phyloP scores from a whole-genome alignment of 2,113 vertebrate species.

The Syrmaticus mikado region DNA sequence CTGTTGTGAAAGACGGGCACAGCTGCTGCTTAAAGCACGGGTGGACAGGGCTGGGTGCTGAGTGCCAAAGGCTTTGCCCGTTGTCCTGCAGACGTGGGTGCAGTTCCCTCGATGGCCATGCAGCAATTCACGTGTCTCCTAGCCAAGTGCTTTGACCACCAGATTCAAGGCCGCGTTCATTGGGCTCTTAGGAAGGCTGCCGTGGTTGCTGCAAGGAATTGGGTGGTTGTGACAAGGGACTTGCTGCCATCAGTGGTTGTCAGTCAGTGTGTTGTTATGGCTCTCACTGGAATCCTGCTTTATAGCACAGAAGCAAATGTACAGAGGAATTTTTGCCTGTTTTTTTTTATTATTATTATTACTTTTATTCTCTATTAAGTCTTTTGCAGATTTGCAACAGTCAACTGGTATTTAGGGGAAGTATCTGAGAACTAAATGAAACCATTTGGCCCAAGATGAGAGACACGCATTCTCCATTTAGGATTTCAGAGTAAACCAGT shows the following conservation, averaged over 20 bases:
- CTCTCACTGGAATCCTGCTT: rapidly evolving
- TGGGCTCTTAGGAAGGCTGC: rapidly evolving
- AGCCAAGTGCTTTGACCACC: neutral
- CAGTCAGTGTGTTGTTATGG: rapidly evolving
- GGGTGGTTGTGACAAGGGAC: neutral
- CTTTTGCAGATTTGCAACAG: neutral
- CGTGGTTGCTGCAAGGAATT: neutral
- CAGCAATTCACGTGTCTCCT: neutral
- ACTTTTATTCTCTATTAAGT: neutral
- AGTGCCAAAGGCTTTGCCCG: neutral
- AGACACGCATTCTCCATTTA: slow-evolving; percentile 17
- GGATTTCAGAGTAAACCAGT: slow-evolving; percentile 37
- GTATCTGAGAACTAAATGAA: neutral
- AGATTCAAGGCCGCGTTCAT: neutral
- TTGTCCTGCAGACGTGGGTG: neutral
- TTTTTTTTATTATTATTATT: neutral
- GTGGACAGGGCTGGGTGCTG: neutral
- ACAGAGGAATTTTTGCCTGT: neutral
- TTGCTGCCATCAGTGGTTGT: neutral
- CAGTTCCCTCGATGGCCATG: neutral
- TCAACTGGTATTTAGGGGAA: neutral
- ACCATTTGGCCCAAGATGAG: neutral
- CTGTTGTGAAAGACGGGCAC: neutral
- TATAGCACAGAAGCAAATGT: neutral
- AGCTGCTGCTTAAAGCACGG: neutral